Evolutionary conservation across 2,888 invertebrate species (phyloP), one percentile per base, ranked within the genome.

Genomic region (Heliconius hortense): DNA sequence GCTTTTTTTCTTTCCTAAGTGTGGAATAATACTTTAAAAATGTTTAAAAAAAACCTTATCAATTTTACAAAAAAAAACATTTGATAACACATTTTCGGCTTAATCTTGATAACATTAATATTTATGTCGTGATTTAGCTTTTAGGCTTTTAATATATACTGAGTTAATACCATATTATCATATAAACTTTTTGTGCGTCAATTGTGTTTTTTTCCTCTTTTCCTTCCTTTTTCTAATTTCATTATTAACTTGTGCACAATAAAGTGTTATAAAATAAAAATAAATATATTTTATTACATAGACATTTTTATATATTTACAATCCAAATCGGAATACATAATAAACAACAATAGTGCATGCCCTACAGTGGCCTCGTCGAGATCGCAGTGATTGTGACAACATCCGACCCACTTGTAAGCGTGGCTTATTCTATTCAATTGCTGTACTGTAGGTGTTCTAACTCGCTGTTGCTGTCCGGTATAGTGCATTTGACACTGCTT

Each of bases 351-450:
- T 53, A 31, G 43, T 70, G 35, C 75, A 74, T 73, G 76, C 69
- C 63, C 69, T 74, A 73, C 68, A 77, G 77, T 80, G 82, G 73
- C 81, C 83, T 82, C 83, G 82, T 35, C 75, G 79, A 77, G 77
- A 79, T 78, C 77, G 78, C 76, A 79, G 79, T 82, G 82, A 84
- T 84, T 84, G 82, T 82, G 78, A 77, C 79, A 79, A 79, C 78
- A 83, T 86, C 86, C 86, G 85, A 77, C 82, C 81, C 80, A 83
- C 79, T 79, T 81, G 68, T 63, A 31, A 59, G 48, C 68, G 74
- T 60, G 64, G 68, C 66, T 63, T 74, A 78, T 68, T 73, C 72
- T 73, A 77, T 80, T 79, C 76, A 71, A 74, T 77, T 73, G 63
- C 26, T 56, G 39, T 71, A 67, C 39, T 56, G 39, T 73, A 69